Evolutionary conservation across 2,888 invertebrate species (phyloP).

Genomic region (Caenorhabditis imperialis): DNA sequence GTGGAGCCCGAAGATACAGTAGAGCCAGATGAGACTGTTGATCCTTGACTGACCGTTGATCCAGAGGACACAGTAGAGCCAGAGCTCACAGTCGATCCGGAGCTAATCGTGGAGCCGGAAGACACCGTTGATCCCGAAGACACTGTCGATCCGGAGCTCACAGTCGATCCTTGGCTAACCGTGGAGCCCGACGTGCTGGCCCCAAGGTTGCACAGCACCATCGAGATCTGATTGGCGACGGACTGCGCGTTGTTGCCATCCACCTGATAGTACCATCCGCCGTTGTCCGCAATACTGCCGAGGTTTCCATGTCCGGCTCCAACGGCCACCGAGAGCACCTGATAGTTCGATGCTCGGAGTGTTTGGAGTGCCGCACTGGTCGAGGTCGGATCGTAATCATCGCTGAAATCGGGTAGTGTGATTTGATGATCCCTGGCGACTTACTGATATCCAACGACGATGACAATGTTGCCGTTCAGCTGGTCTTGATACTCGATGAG

Average conservation of each 20-base stretch:
- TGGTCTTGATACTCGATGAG: too few relatives aligned
- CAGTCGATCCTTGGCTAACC: neutral
- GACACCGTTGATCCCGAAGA: too few relatives aligned
- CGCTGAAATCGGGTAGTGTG: constrained; percentile 16
- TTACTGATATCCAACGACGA: constrained; percentile 28
- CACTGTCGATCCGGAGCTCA: neutral
- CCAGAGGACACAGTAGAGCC: too few relatives aligned
- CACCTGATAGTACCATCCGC: constrained; percentile 4
- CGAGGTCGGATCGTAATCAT: neutral
- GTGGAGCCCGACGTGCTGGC: too few relatives aligned
- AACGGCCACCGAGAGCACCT: constrained; percentile 22
- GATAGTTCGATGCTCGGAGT: constrained; percentile 11
- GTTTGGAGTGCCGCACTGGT: neutral
- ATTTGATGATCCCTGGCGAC: neutral
- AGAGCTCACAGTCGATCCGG: neutral
- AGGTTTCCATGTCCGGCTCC: constrained; percentile 5
- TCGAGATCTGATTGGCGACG: constrained; percentile 11
- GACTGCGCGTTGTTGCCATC: neutral
- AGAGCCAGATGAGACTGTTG: too few relatives aligned
- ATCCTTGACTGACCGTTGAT: neutral
- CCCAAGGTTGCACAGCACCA: neutral
- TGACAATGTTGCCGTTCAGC: constrained; percentile 10
- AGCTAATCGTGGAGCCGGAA: neutral
- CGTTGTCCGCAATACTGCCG: neutral
- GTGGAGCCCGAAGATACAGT: neutral